phyloP scores from a whole-genome alignment of 2,888 invertebrate species.

The Sipunculus nudus region DNA sequence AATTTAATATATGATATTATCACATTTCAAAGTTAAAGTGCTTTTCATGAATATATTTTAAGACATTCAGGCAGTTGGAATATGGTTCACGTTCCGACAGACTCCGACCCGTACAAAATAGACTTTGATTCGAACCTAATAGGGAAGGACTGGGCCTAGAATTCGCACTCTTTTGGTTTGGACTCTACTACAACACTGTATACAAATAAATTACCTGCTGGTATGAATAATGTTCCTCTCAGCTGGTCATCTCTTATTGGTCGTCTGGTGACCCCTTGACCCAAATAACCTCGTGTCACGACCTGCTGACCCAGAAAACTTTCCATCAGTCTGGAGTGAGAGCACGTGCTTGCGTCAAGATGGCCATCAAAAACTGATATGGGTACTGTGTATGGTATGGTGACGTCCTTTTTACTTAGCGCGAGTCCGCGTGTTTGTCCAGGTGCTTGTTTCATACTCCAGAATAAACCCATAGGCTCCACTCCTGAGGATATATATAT shows the following conservation, averaged over 20 bases:
- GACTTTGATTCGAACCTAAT: no score
- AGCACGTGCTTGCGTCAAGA: neutral
- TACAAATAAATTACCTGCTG: conserved; percentile 38
- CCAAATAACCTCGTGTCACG: conserved; percentile 46
- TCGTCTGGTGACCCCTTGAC: conserved; percentile 36
- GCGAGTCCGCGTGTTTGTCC: conserved; percentile 39
- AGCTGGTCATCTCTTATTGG: conserved; percentile 42
- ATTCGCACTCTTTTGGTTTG: no score
- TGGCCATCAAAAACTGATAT: conserved; percentile 39
- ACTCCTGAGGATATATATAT: conserved; percentile 42
- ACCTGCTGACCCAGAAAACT: no score
- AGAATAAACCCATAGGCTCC: conserved; percentile 52
- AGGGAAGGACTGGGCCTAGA: no score
- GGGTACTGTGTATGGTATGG: conserved; percentile 36
- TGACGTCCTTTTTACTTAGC: conserved; percentile 44
- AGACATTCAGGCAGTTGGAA: no score
- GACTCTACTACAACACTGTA: no score
- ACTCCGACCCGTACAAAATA: no score
- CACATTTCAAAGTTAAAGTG: no score
- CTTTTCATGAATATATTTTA: no score
- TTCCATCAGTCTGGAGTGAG: no score
- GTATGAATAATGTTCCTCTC: conserved; percentile 49
- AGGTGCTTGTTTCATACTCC: conserved; percentile 47
- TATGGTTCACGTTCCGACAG: no score
- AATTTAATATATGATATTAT: no score